Evolutionary conservation across 2,113 vertebrate species (phyloP), one percentile per base, ranked within the genome.

Genomic region (Istiophorus platypterus): DNA sequence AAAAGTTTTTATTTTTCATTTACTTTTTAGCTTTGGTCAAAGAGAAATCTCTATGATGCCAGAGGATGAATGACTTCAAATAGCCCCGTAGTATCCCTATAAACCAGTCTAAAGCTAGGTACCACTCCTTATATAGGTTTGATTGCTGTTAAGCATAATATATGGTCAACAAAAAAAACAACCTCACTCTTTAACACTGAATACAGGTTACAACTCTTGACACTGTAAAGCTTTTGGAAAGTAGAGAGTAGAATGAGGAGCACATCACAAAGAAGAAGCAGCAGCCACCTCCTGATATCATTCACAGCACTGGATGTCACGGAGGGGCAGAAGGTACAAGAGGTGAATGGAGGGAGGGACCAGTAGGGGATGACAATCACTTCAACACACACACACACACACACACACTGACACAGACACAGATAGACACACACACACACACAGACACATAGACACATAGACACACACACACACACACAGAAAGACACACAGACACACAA

Each of bases 291-390:
- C 41, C 4, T 29, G 49, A 4, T 52, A 45, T 42, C 8, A 34
- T 20, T 85, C 80, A 84, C 29, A 70, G 12, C 49, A 56, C 56
- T 10, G 27, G 15, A n/a, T 74, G 85, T 72, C 72, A 37, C 17
- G 17, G 29, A 34, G 39, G 75, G 71, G 72, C 41, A 47, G 31
- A 73, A 75, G 71, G 66, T n/a, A 47, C 29, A 62, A 27, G 78
- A 81, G 76, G 70, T 71, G 47, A 78, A 68, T 41, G 69, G 58
- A 62, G 65, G 15, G 12, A 39, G 65, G 15, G 12, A 39, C 34
- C 27, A 26, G 37, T 11, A 77, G 49, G 63, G 58, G 68, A 63
- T 54, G 81, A 73, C 80, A 76, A 34, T 58, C 41, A 29, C 76
- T 37, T 41, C 82, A 27, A 41, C 26, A 22, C 15, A 61, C 58